Base-by-base conservation (phyloP, 2,113 vertebrate genomes). In the Strix aluco region DNA sequence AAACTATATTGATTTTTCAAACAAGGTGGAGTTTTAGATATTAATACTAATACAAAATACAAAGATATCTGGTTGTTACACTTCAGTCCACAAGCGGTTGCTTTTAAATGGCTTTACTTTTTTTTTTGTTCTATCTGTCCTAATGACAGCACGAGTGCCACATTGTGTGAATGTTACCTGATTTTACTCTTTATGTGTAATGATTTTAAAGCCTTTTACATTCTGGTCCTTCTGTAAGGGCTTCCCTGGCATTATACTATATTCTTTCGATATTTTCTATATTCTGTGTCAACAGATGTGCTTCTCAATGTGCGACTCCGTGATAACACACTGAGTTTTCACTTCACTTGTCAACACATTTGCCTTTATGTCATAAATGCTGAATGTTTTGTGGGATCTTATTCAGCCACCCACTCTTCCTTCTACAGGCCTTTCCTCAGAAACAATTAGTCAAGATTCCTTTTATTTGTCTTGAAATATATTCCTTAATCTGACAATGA, bases 381-480 rank as follows among this genome's bases (percentile, higher is more conserved):
- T 81, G 52, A 54, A 80, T n/a, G 34, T 51, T 80, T 88, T 93
- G 62, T 52, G 54, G 73, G 47, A 73, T 86, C 81, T 95, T 96
- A 86, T 62, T 93, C 91, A 96, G 69, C 90, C 84, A 89, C 86
- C 81, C 79, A 91, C 79, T 83, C 86, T 88, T 96, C 79, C 65
- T 90, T 88, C 21, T 57, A 25, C 36, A 92, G 42, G 6, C 55
- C 32, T 92, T 82, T 93, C 94, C 92, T 81, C 73, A 87, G 92
- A 92, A 94, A 82, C 70, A 73, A 88, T 96, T 79, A 92, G 58
- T 82, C 71, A 97, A 88, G 42, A 88, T 86, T 75, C 44, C 61
- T 91, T 74, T 73, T 51, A 32, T 54, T 92, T 67, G 22, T 58
- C 71, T 95, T 82, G 65, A 90, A 95, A 92, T 66, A 32, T 16